Conservation (phyloP, 2,888 invertebrate genomes). For the Apotomis turbidana region DNA sequence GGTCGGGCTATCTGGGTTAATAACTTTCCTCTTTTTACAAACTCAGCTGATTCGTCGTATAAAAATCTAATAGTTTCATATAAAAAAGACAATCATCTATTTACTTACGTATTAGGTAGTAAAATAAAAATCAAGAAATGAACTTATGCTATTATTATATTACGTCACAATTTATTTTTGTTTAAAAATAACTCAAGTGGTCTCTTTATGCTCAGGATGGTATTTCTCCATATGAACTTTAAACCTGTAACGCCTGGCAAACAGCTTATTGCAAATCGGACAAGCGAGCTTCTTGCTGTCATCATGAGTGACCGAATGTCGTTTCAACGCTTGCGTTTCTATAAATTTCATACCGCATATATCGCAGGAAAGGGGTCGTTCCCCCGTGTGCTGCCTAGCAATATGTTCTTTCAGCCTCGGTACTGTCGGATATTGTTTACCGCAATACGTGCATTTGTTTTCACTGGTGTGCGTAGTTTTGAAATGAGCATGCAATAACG, state of each 20-base stretch:
- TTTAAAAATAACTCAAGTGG: too few relatives aligned
- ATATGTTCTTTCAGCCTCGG: conserved; percentile 28
- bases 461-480: conserved; percentile 39
- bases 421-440: conserved; percentile 24
- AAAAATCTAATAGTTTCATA: too few relatives aligned
- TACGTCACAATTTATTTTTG: too few relatives aligned
- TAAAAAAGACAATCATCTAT: too few relatives aligned
- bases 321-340: neutral
- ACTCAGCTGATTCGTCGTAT: too few relatives aligned
- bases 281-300: conserved; percentile 28
- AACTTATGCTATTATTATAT: too few relatives aligned
- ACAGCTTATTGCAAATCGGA: conserved; percentile 20
- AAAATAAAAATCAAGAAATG: too few relatives aligned
- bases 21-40: too few relatives aligned
- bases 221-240: conserved; percentile 28
- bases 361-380: conserved; percentile 29
- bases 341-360: conserved; percentile 35
- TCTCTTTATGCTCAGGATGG: conserved; percentile 15
- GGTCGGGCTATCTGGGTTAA: too few relatives aligned
- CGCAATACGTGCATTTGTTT: conserved; percentile 41
- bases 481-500: conserved; percentile 35
- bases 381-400: conserved; percentile 32
- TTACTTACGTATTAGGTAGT: too few relatives aligned
- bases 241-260: conserved; percentile 16
- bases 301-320: conserved; percentile 34